phyloP scores from a whole-genome alignment of 92 coral and sea anemone species.

The Epizoanthus scotinus region DNA sequence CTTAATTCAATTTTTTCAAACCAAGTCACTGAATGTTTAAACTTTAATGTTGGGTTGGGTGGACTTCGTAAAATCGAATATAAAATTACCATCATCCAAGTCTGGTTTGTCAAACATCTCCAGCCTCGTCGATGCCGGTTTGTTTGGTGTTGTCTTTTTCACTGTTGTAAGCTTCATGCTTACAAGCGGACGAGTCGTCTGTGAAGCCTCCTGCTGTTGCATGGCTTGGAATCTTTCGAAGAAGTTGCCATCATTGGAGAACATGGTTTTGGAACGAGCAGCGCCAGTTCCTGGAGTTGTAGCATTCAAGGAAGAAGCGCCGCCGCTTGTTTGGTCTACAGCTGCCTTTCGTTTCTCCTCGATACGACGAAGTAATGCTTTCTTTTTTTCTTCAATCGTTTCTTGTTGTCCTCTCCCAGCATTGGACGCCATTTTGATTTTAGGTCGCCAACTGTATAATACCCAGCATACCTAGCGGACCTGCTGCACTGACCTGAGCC shows the following conservation, averaged over 20 bases:
- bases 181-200: slow-evolving; percentile 62
- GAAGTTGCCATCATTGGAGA: slow-evolving; percentile 95
- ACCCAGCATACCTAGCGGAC: too few relatives aligned
- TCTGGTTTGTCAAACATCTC: slow-evolving; percentile 90
- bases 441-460: slow-evolving; percentile 6
- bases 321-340: background rate
- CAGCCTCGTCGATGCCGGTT: slow-evolving; percentile 64
- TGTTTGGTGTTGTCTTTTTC: slow-evolving; percentile 65
- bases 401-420: slow-evolving; percentile 35
- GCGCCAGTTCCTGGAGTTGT: slow-evolving; percentile 18
- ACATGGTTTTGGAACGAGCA: slow-evolving; percentile 49
- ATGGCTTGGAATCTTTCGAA: slow-evolving; percentile 97
- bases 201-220: slow-evolving; percentile 65
- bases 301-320: slow-evolving; percentile 12
- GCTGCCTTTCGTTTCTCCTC: slow-evolving; percentile 73
- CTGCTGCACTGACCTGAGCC: too few relatives aligned
- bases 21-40: slow-evolving; percentile 34
- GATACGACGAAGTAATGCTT: slow-evolving; percentile 79
- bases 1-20: slow-evolving; percentile 1
- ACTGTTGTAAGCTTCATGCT: slow-evolving; percentile 86
- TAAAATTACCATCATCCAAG: slow-evolving; percentile 77
- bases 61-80: slow-evolving; percentile 13
- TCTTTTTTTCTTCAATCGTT: slow-evolving; percentile 80
- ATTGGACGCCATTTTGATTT: slow-evolving; percentile 93
- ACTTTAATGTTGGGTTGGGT: slow-evolving; percentile 10